A percentile compares a stretch with the other conserved stretches of the same genome.
These are phyloP conservation scores for Patella ulyssiponensis DNA, from an alignment of 2,888 invertebrate genomes.

Conservation along the genomic window DNA sequence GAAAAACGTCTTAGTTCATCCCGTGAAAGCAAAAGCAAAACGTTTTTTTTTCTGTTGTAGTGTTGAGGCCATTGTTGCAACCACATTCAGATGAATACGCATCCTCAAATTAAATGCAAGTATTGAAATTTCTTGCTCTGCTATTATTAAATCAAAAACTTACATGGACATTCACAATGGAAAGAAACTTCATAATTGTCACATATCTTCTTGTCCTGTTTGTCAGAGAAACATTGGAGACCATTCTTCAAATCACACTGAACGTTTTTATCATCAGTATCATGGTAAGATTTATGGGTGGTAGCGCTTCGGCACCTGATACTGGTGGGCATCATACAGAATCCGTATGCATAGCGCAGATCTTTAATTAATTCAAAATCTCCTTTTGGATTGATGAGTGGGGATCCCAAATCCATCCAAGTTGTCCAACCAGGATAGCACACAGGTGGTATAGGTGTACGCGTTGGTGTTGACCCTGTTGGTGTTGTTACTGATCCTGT, in stretches of 20 bases:
- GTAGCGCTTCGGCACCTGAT: conserved; percentile 57
- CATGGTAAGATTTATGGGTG: conserved; percentile 41
- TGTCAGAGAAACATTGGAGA: conserved; percentile 77
- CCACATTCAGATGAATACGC: too few species aligned
- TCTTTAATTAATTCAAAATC: conserved; percentile 51
- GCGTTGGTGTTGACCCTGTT: conserved; percentile 17
- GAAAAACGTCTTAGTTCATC: too few species aligned
- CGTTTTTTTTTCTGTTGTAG: too few species aligned
- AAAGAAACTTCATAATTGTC: conserved; percentile 67
- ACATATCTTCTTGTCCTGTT: conserved; percentile 51
- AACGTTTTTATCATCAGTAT: conserved; percentile 45
- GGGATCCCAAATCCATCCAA: conserved; percentile 55
- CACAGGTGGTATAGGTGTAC: conserved; percentile 42
- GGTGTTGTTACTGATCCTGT: conserved; percentile 16
- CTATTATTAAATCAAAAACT: neutral
- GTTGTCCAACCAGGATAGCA: conserved; percentile 53
- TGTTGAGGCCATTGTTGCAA: too few species aligned
- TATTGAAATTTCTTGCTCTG: too few species aligned
- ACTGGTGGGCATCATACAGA: conserved; percentile 56
- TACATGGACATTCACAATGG: conserved; percentile 74
- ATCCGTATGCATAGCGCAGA: conserved; percentile 50
- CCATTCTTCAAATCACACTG: conserved; percentile 78
- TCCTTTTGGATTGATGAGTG: conserved; percentile 40
- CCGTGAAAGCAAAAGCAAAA: too few species aligned
- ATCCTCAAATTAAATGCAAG: too few species aligned